These are phyloP conservation scores for Pyrocephalus nanus DNA, from an alignment of 2,797 vertebrate genomes.

Conservation along the genomic window DNA sequence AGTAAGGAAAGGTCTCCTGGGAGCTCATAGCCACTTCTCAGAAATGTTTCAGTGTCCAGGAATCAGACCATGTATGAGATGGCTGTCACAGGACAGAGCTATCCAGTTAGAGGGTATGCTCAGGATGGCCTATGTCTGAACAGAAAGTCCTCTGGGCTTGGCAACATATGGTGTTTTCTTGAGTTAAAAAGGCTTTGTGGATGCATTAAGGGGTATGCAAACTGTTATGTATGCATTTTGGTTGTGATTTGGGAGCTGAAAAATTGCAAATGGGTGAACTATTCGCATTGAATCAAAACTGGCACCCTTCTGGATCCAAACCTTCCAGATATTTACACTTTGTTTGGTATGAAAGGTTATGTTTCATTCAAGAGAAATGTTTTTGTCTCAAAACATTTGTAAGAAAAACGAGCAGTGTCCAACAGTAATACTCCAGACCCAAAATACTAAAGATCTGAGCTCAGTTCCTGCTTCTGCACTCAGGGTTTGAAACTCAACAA, in stretches of 20 bases:
- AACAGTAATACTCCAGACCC: background rate
- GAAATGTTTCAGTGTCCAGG: background rate
- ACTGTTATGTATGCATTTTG: rapidly evolving
- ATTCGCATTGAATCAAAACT: background rate
- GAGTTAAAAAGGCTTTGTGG: no score
- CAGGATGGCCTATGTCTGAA: background rate
- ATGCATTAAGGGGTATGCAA: background rate
- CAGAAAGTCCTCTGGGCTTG: background rate
- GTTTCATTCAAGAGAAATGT: background rate
- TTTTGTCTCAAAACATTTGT: background rate
- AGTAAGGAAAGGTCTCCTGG: background rate
- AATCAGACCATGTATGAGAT: background rate
- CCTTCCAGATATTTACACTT: background rate
- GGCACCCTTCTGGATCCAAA: background rate
- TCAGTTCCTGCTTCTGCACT: background rate
- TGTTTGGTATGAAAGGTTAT: background rate
- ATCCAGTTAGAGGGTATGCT: background rate
- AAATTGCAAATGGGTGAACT: background rate
- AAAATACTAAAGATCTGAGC: background rate
- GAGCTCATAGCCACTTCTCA: background rate
- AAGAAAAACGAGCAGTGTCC: background rate
- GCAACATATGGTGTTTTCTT: background rate
- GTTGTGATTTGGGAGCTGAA: background rate
- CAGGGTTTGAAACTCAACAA: background rate
- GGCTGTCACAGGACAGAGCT: background rate